These are phyloP conservation scores for Sebastes nivosus DNA, from an alignment of 2,797 vertebrate species.

Conservation along the genomic window DNA sequence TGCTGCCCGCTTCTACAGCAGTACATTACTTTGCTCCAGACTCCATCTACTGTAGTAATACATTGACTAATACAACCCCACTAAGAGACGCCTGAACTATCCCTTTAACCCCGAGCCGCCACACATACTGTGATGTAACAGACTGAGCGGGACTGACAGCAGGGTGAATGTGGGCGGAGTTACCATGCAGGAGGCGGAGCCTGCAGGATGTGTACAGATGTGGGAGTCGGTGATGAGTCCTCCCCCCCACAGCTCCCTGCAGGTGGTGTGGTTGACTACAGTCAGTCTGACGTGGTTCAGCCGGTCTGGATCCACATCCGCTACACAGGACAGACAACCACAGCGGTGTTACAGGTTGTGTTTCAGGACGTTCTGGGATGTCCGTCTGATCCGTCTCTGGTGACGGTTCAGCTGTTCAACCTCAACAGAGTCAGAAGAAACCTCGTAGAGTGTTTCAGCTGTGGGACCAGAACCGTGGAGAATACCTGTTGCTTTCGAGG, in stretches of 20 bases:
- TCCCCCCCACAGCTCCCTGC: constrained; percentile 60
- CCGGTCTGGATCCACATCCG: constrained; percentile 16
- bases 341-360: background rate
- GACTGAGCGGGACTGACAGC: background rate
- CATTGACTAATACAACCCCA: no score
- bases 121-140: no score
- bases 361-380: no score
- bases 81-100: no score
- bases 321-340: constrained; percentile 12
- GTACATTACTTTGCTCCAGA: no score
- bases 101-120: no score
- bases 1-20: no score
- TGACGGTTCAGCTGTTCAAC: no score
- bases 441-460: background rate
- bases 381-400: no score
- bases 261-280: constrained; percentile 55
- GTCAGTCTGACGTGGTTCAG: constrained; percentile 65
- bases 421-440: no score
- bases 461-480: background rate
- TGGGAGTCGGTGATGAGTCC: constrained; percentile 45
- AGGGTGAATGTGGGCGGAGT: background rate
- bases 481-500: constrained; percentile 42
- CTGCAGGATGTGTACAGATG: constrained; percentile 70
- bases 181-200: constrained; percentile 77
- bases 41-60: no score